These are phyloP conservation scores for Ectemnius lituratus DNA, from an alignment of 2,888 invertebrate species.

Conservation along the genomic window DNA sequence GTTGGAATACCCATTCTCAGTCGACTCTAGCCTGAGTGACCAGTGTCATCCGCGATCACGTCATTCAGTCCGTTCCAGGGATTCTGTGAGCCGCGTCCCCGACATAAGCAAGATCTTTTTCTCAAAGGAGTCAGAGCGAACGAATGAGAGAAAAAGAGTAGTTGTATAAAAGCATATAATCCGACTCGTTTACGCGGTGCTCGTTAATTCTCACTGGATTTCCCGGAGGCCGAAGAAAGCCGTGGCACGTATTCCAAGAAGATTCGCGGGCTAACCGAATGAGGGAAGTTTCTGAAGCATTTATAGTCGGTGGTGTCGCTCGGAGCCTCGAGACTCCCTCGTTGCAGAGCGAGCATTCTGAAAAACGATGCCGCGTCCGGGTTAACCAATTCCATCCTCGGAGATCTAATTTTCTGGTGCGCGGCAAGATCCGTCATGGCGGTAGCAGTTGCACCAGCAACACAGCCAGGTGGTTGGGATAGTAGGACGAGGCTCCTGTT, in stretches of 20 bases:
- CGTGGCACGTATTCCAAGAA: slow-evolving; percentile 2
- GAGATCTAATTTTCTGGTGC: slow-evolving; percentile 71
- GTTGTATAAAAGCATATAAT: not conserved
- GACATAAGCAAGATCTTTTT: too few species aligned
- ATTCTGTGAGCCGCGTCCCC: too few species aligned
- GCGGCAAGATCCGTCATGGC: slow-evolving; percentile 50
- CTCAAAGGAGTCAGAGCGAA: too few species aligned
- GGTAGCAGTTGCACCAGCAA: too few species aligned
- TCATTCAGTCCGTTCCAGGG: too few species aligned
- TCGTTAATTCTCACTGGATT: not conserved
- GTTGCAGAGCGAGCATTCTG: slow-evolving; percentile 8
- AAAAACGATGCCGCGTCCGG: slow-evolving; percentile 52
- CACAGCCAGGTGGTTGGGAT: too few species aligned
- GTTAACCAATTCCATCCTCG: slow-evolving; percentile 65
- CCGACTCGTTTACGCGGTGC: not conserved
- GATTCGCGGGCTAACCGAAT: slow-evolving; percentile 21
- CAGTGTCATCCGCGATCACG: too few species aligned
- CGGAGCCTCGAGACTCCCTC: slow-evolving; percentile 30
- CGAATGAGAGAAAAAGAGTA: too few species aligned
- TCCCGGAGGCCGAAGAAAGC: not conserved
- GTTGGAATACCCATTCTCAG: not conserved
- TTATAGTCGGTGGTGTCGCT: slow-evolving; percentile 16
- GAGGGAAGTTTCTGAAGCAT: slow-evolving; percentile 11
- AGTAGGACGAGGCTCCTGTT: slow-evolving; percentile 31
- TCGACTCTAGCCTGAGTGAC: too few species aligned